Conservation (phyloP, 2,113 vertebrate species). For the Pangasianodon gigas region DNA sequence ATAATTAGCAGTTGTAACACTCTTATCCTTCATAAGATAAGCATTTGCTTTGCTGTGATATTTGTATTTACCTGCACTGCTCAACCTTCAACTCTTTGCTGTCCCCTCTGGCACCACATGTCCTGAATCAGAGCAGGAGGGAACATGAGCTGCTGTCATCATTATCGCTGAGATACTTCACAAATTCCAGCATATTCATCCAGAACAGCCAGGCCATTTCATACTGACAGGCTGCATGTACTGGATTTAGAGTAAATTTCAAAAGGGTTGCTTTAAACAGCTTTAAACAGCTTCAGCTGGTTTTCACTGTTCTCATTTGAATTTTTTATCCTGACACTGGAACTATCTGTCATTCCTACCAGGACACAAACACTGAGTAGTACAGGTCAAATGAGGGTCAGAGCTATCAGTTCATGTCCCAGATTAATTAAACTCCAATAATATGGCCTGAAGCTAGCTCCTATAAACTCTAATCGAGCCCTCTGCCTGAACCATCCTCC, state of each 20-base stretch:
- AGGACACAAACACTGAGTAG: neutral
- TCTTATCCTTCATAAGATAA: neutral
- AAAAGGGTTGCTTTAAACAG: neutral
- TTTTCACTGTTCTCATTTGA: neutral
- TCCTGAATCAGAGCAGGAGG: conserved; percentile 24
- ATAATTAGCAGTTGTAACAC: neutral
- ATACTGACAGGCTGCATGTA: neutral
- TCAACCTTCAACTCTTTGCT: conserved; percentile 4
- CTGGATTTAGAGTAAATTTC: neutral
- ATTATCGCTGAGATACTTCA: conserved; percentile 16
- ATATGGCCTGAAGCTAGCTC: conserved; percentile 8
- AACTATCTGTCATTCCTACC: neutral
- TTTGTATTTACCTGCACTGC: conserved; percentile 1
- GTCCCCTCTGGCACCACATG: conserved; percentile 38
- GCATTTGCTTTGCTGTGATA: neutral
- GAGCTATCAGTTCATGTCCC: conserved; percentile 29
- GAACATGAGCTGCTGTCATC: conserved; percentile 36
- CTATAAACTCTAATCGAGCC: conserved; percentile 40
- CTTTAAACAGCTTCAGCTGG: neutral
- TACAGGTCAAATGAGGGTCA: conserved; percentile 35
- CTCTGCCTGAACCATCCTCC: conserved; percentile 16
- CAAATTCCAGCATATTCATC: conserved; percentile 24
- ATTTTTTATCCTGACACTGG: neutral
- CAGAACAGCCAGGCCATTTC: conserved; percentile 15
- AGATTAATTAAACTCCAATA: conserved; percentile 46